Conservation (phyloP, 2,797 vertebrate genomes). For the Bovichtus variegatus region DNA sequence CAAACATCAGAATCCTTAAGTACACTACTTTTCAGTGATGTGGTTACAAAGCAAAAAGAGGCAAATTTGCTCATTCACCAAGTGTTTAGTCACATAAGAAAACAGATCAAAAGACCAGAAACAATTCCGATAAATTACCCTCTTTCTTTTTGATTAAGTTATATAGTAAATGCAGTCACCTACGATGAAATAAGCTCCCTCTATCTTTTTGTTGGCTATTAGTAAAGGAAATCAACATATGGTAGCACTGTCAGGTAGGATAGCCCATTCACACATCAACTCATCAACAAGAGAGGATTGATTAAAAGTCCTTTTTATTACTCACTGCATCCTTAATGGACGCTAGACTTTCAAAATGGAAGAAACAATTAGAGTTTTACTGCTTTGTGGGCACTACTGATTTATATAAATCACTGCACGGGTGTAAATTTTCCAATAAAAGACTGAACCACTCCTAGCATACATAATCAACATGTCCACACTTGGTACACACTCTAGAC, state of each 20-base stretch:
- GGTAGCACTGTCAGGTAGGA: slow-evolving; percentile 78
- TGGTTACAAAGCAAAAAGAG: slow-evolving; percentile 3
- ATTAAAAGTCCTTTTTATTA: slow-evolving; percentile 90
- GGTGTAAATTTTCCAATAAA: slow-evolving; percentile 89
- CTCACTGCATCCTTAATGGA: slow-evolving; percentile 88
- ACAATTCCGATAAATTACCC: slow-evolving; percentile 24
- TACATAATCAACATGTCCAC: slow-evolving; percentile 86
- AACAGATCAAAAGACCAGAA: slow-evolving; percentile 10
- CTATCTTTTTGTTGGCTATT: slow-evolving; percentile 65
- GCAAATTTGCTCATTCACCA: neutral
- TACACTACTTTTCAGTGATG: slow-evolving; percentile 12
- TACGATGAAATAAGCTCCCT: slow-evolving; percentile 57
- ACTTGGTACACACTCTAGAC: slow-evolving; percentile 70
- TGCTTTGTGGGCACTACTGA: slow-evolving; percentile 87
- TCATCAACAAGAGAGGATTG: slow-evolving; percentile 88
- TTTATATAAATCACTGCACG: slow-evolving; percentile 89
- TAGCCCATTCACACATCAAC: slow-evolving; percentile 84
- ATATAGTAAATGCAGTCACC: slow-evolving; percentile 39
- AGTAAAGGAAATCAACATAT: slow-evolving; percentile 81
- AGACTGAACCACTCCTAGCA: slow-evolving; percentile 82
- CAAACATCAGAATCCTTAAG: neutral
- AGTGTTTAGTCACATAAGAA: slow-evolving; percentile 16
- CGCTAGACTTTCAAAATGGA: slow-evolving; percentile 88
- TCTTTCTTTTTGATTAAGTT: slow-evolving; percentile 25
- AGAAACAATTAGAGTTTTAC: slow-evolving; percentile 90